Percentiles rank a stretch among this genome's conserved stretches.
Evolutionary conservation across 1,140 invertebrate genomes (phyloP).

Genomic region (Heterodera carotae): DNA sequence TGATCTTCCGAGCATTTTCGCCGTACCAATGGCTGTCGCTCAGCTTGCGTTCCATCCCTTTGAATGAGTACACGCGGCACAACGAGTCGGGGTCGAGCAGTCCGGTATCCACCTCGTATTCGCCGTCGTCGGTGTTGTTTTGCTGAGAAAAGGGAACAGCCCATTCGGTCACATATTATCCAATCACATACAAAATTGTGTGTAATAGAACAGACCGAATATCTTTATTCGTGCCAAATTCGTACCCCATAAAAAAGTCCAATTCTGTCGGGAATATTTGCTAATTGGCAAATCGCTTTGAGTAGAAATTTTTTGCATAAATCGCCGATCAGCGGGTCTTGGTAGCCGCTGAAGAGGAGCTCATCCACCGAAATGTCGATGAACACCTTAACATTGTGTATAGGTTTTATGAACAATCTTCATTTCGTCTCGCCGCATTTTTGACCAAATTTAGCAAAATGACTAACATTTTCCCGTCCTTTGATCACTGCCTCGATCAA

Average conservation of each 20-base stretch:
- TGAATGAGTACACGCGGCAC: constrained; percentile 46
- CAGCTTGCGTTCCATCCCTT: constrained; percentile 31
- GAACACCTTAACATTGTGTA: constrained; percentile 31
- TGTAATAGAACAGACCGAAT: too few species aligned
- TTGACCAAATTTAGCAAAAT: constrained; percentile 13
- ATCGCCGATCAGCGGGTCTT: constrained; percentile 51
- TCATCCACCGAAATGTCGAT: constrained; percentile 47
- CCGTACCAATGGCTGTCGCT: constrained; percentile 49
- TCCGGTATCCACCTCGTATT: constrained; percentile 59
- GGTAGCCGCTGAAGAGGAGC: constrained; percentile 61
- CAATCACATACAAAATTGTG: constrained; percentile 3
- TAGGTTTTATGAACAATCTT: too few species aligned
- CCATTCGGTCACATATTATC: not conserved
- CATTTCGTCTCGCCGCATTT: too few species aligned
- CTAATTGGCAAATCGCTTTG: constrained; percentile 41
- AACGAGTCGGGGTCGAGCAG: constrained; percentile 32
- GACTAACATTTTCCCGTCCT: constrained; percentile 4
- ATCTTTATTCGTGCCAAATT: too few species aligned
- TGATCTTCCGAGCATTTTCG: constrained; percentile 53
- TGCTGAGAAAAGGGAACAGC: constrained; percentile 26
- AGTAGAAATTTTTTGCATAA: constrained; percentile 49
- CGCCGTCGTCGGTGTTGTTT: constrained; percentile 52
- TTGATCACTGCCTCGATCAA: constrained; percentile 47
- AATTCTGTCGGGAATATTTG: constrained; percentile 53
- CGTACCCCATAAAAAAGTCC: constrained; percentile 61